These are phyloP conservation scores for Motacilla alba DNA, from an alignment of 2,113 vertebrate genomes.

Conservation along the genomic window DNA sequence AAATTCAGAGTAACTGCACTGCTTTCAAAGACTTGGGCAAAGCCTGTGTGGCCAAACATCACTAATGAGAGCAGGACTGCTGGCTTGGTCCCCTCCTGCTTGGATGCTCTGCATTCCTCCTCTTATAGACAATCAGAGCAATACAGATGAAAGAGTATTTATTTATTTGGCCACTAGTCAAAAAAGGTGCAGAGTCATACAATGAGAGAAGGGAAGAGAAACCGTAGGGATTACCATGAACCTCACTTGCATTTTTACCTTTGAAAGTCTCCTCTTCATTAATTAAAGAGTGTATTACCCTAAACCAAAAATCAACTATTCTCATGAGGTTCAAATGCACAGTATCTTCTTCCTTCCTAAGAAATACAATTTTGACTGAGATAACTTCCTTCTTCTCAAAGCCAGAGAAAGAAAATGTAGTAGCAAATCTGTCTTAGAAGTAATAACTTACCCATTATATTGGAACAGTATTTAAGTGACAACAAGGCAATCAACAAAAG, in stretches of 20 bases:
- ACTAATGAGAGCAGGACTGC: background rate
- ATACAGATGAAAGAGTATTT: background rate
- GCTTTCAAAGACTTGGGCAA: background rate
- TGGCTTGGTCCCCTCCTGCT: background rate
- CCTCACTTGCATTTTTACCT: background rate
- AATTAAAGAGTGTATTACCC: background rate
- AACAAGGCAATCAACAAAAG: constrained; percentile 34
- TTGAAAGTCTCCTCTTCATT: background rate
- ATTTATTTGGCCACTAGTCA: background rate
- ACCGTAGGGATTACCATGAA: background rate
- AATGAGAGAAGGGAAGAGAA: background rate
- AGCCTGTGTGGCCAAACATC: background rate
- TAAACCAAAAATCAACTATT: background rate
- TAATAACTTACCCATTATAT: constrained; percentile 20
- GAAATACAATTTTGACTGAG: background rate
- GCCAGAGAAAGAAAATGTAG: background rate
- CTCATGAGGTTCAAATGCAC: background rate
- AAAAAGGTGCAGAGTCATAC: background rate
- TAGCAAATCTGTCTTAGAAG: background rate
- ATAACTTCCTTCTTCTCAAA: background rate
- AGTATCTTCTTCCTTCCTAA: background rate
- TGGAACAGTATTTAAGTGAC: constrained; percentile 21
- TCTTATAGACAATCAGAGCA: background rate
- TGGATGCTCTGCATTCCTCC: background rate
- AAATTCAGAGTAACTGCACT: background rate